phyloP scores from a whole-genome alignment of 2,888 invertebrate species.

The Marronus borbonicus region DNA sequence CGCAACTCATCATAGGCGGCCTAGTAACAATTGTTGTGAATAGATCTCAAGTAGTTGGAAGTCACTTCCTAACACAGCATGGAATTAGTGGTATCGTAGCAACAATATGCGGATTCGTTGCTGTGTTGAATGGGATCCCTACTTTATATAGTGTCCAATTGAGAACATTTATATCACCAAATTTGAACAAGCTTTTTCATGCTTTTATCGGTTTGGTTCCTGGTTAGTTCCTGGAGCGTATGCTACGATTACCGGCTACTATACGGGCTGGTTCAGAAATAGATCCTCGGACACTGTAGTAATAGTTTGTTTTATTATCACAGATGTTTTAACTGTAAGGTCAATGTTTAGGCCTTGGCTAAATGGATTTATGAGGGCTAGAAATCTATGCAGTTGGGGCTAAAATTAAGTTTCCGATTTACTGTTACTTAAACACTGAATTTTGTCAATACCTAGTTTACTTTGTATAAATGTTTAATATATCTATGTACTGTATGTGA shows the following conservation, averaged over 20 bases:
- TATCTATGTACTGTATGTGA: no score
- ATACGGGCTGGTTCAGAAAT: slow-evolving; percentile 56
- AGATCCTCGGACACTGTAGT: slow-evolving; percentile 38
- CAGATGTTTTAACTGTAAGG: slow-evolving; percentile 48
- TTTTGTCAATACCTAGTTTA: no score
- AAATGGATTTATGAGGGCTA: slow-evolving; percentile 48
- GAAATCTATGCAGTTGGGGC: slow-evolving; percentile 28
- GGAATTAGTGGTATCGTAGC: slow-evolving; percentile 64
- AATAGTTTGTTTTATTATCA: slow-evolving; percentile 51
- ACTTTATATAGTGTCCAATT: slow-evolving; percentile 63
- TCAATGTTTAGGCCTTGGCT: slow-evolving; percentile 41
- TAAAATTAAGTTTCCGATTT: no score
- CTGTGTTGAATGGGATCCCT: slow-evolving; percentile 63
- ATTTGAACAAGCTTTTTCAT: slow-evolving; percentile 57
- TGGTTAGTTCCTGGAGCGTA: slow-evolving; percentile 55
- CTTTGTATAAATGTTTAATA: no score
- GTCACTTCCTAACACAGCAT: slow-evolving; percentile 67
- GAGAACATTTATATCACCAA: slow-evolving; percentile 55
- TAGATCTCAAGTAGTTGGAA: slow-evolving; percentile 62
- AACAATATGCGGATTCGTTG: slow-evolving; percentile 59
- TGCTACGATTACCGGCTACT: slow-evolving; percentile 57
- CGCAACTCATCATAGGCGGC: slow-evolving; percentile 60
- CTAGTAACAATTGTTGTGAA: slow-evolving; percentile 62
- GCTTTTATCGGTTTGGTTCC: slow-evolving; percentile 56
- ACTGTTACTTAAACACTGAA: no score